Evolutionary conservation across 2,888 invertebrate genomes (phyloP).

Genomic region (Apeira syringaria): DNA sequence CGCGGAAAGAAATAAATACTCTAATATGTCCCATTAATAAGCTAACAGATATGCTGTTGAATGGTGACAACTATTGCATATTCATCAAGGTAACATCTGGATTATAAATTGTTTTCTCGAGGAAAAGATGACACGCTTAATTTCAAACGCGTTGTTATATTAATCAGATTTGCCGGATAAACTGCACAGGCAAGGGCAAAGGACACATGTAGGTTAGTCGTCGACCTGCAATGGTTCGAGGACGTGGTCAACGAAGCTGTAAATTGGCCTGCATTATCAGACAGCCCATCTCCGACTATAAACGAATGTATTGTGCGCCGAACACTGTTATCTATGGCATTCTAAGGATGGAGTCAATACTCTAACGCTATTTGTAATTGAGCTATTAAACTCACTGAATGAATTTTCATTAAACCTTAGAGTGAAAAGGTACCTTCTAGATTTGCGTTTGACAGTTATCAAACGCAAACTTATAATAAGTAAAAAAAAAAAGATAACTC

Average conservation of each 20-base stretch:
- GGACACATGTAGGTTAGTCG: constrained; percentile 59
- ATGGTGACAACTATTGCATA: constrained; percentile 7
- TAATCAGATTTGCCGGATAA: background rate
- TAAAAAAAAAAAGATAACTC: too few relatives aligned
- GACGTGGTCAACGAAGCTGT: constrained; percentile 66
- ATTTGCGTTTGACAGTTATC: too few relatives aligned
- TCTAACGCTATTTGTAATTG: constrained; percentile 37
- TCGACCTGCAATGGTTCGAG: constrained; percentile 46
- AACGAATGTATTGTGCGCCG: constrained; percentile 55
- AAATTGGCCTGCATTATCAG: constrained; percentile 74
- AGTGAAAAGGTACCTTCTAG: too few relatives aligned
- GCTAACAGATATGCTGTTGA: constrained; percentile 5
- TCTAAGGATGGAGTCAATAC: constrained; percentile 52
- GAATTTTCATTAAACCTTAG: constrained; percentile 9
- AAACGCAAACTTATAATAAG: too few relatives aligned
- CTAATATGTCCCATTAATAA: background rate
- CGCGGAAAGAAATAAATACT: constrained; percentile 2
- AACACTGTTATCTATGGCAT: constrained; percentile 50
- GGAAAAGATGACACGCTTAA: background rate
- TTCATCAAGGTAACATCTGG: constrained; percentile 8
- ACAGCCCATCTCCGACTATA: constrained; percentile 66
- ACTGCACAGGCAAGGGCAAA: constrained; percentile 28
- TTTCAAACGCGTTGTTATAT: background rate
- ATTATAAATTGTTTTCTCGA: constrained; percentile 5
- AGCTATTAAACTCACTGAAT: constrained; percentile 26